A percentile compares a stretch with the other conserved stretches of the same genome.
phyloP scores from a whole-genome alignment of 2,888 invertebrate species.

The Drosophila mayaguana region DNA sequence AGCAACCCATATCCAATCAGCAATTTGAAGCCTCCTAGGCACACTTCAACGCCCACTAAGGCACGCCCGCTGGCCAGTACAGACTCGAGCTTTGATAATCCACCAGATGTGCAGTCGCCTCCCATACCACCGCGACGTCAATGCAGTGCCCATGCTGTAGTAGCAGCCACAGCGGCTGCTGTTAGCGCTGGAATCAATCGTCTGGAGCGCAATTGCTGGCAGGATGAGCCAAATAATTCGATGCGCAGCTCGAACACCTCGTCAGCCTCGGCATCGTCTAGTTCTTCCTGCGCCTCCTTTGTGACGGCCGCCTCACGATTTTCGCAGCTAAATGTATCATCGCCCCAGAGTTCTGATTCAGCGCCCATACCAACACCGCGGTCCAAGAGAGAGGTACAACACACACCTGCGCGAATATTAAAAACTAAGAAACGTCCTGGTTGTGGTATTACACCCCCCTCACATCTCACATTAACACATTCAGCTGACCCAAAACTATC shows the following conservation, averaged over 20 bases:
- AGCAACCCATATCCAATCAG: slow-evolving; percentile 42
- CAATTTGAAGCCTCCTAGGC: slow-evolving; percentile 65
- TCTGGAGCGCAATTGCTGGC: slow-evolving; percentile 82
- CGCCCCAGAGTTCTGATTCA: slow-evolving; percentile 57
- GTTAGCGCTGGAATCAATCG: slow-evolving; percentile 79
- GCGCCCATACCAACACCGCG: slow-evolving; percentile 83
- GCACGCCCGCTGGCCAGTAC: slow-evolving; percentile 62
- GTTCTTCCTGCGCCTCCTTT: slow-evolving; percentile 76
- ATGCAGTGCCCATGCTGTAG: slow-evolving; percentile 67
- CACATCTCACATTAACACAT: slow-evolving; percentile 52
- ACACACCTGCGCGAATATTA: slow-evolving; percentile 53
- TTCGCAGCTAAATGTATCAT: slow-evolving; percentile 72
- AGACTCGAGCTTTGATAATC: slow-evolving; percentile 83
- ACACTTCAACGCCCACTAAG: slow-evolving; percentile 58
- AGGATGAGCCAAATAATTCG: slow-evolving; percentile 67
- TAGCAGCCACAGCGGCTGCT: slow-evolving; percentile 76
- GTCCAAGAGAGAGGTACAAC: slow-evolving; percentile 84
- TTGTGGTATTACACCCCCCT: slow-evolving; percentile 45
- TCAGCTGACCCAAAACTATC: slow-evolving; percentile 28
- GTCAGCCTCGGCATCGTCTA: slow-evolving; percentile 63
- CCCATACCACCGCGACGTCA: slow-evolving; percentile 83
- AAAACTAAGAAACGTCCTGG: slow-evolving; percentile 55
- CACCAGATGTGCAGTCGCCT: slow-evolving; percentile 84
- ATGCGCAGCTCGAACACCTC: slow-evolving; percentile 71
- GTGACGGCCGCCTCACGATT: slow-evolving; percentile 80